A percentile compares a stretch with the other conserved stretches of the same genome.
phyloP scores from a whole-genome alignment of 2,888 invertebrate genomes.

The Zygothrica quintamaculata region DNA sequence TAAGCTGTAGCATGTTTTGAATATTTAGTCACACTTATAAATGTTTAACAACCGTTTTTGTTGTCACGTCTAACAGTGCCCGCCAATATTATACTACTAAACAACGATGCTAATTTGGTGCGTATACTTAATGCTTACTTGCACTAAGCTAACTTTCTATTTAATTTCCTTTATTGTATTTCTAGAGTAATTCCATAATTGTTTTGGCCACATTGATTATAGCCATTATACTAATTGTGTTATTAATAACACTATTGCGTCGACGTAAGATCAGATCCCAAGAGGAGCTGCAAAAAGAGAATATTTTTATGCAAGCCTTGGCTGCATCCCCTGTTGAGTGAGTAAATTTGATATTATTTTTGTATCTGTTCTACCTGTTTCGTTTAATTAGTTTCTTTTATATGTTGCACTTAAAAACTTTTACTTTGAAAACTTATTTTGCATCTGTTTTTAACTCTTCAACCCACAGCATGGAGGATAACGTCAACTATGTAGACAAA shows the following conservation, averaged over 20 bases:
- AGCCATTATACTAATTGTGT: slow-evolving; percentile 38
- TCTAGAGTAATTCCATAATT: slow-evolving; percentile 60
- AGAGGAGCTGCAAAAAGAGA: slow-evolving; percentile 58
- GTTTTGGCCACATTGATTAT: slow-evolving; percentile 57
- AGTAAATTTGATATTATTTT: slow-evolving; percentile 39
- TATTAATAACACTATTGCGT: slow-evolving; percentile 43
- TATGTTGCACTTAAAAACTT: too few relatives aligned
- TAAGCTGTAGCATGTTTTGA: slow-evolving; percentile 27
- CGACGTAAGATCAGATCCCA: slow-evolving; percentile 50
- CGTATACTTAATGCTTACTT: slow-evolving; percentile 14
- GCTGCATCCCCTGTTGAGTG: slow-evolving; percentile 54
- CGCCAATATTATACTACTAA: slow-evolving; percentile 36
- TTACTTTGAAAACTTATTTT: too few relatives aligned
- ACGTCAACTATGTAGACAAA: slow-evolving; percentile 86
- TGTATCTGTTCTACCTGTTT: too few relatives aligned
- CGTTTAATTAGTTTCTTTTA: too few relatives aligned
- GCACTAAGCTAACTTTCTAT: not conserved
- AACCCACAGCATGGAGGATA: slow-evolving; percentile 85
- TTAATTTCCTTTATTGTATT: not conserved
- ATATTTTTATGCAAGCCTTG: slow-evolving; percentile 63
- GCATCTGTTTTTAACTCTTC: not conserved
- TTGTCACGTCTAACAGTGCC: slow-evolving; percentile 50
- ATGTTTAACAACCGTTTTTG: too few relatives aligned
- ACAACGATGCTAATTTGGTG: slow-evolving; percentile 52
- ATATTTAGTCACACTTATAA: not conserved